Percentiles rank a stretch among this genome's conserved stretches.
Evolutionary conservation across 64 coral and sea anemone species (phyloP).

Genomic region (Porites australiensis): DNA sequence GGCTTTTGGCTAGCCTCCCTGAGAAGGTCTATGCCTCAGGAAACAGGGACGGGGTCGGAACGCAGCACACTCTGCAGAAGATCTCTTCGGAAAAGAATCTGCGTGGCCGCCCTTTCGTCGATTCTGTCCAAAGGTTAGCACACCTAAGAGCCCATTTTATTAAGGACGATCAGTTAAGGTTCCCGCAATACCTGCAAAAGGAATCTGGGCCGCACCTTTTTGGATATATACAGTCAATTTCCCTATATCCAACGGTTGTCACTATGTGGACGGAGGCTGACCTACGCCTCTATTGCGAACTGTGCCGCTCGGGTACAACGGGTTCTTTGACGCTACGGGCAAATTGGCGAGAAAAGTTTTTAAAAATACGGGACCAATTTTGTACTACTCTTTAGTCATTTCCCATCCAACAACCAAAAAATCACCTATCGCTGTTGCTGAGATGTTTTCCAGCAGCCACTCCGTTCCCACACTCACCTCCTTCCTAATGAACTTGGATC

Average conservation of each 20-base stretch:
- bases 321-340: conserved; percentile 27
- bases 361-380: not conserved
- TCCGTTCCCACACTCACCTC: too few relatives aligned
- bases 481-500: too few relatives aligned
- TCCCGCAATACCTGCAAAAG: not conserved
- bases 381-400: conserved; percentile 42
- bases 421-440: conserved; percentile 50
- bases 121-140: not conserved
- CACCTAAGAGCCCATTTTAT: not conserved
- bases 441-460: conserved; percentile 24
- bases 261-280: conserved; percentile 41
- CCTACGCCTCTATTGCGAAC: conserved; percentile 18
- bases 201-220: not conserved
- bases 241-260: not conserved
- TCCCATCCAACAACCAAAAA: not conserved
- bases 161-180: not conserved
- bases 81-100: not conserved
- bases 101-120: not conserved
- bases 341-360: conserved; percentile 12
- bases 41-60: not conserved
- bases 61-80: not conserved
- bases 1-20: too few relatives aligned
- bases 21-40: not conserved
- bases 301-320: not conserved
- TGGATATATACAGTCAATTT: conserved; percentile 26